A percentile compares a stretch with the other conserved stretches of the same genome.
Conservation (phyloP, 2,113 vertebrate species). For the Actenoides hombroni region DNA sequence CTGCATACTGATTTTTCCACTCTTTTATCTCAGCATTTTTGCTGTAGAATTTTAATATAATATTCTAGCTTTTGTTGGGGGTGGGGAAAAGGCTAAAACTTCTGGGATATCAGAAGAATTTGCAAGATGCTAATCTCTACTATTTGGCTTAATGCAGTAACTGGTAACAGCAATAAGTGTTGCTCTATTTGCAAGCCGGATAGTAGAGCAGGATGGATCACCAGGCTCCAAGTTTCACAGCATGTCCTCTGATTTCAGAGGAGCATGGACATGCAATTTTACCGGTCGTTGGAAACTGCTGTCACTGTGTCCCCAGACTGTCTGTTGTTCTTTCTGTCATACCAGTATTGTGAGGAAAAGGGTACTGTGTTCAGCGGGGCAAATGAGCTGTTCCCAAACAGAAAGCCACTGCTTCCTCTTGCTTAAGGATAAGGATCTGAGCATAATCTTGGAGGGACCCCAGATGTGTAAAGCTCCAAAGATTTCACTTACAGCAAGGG, state of each 20-base stretch:
- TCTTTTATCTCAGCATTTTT: background rate
- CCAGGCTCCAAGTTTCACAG: background rate
- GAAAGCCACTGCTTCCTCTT: background rate
- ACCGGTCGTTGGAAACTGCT: background rate
- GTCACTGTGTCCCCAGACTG: background rate
- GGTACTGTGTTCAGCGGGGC: background rate
- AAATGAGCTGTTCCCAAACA: background rate
- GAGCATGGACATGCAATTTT: background rate
- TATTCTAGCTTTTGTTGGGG: background rate
- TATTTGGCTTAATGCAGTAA: background rate
- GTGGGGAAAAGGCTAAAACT: background rate
- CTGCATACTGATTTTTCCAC: background rate
- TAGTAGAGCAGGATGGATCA: background rate
- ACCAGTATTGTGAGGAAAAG: background rate
- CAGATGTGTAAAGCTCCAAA: background rate
- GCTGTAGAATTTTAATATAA: background rate
- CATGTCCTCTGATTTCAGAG: background rate
- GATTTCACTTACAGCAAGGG: background rate
- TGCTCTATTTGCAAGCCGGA: background rate
- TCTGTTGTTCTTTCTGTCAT: background rate
- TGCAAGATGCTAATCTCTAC: background rate
- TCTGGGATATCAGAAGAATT: background rate
- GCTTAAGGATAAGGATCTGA: background rate
- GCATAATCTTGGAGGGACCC: background rate
- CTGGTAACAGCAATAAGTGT: background rate